Percentiles rank a stretch among this genome's conserved stretches.
Evolutionary conservation across 2,888 invertebrate species (phyloP).

Genomic region (Pristionchus arcanus): DNA sequence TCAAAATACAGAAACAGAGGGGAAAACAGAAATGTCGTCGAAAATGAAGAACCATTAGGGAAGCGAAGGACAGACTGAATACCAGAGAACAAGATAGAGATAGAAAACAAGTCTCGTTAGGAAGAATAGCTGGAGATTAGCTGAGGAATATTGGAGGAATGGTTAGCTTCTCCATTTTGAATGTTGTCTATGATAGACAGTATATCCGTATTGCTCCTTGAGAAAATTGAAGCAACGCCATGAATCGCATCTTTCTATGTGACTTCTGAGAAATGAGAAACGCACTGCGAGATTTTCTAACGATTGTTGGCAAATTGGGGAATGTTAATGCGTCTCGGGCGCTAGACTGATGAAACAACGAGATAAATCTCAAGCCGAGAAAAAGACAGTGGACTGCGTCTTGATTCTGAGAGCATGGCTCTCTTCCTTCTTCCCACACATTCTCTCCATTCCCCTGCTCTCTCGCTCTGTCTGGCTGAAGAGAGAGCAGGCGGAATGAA

Average conservation of each 20-base stretch:
- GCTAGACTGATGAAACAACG: background rate
- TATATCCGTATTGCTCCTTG: too few relatives aligned
- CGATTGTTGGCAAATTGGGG: too few relatives aligned
- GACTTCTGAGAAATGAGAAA: too few relatives aligned
- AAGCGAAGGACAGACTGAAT: background rate
- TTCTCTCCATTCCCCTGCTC: background rate
- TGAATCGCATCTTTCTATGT: too few relatives aligned
- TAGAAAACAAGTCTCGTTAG: background rate
- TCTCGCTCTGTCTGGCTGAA: background rate
- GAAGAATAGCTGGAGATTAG: background rate
- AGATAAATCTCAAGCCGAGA: background rate
- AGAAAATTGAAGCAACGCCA: too few relatives aligned
- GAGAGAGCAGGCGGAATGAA: background rate
- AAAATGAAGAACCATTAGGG: background rate
- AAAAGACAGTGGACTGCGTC: background rate
- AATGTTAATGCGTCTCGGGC: too few relatives aligned
- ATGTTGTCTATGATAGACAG: too few relatives aligned
- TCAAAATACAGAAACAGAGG: too few relatives aligned
- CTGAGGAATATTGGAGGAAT: background rate
- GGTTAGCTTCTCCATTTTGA: too few relatives aligned
- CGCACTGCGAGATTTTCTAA: too few relatives aligned
- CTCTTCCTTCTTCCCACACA: background rate
- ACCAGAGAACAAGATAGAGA: background rate
- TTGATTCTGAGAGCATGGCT: background rate
- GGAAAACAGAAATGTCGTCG: background rate